A percentile compares a stretch with the other conserved stretches of the same genome.
Evolutionary conservation across 2,888 invertebrate species (phyloP).

Genomic region (Ophion obscuratus): DNA sequence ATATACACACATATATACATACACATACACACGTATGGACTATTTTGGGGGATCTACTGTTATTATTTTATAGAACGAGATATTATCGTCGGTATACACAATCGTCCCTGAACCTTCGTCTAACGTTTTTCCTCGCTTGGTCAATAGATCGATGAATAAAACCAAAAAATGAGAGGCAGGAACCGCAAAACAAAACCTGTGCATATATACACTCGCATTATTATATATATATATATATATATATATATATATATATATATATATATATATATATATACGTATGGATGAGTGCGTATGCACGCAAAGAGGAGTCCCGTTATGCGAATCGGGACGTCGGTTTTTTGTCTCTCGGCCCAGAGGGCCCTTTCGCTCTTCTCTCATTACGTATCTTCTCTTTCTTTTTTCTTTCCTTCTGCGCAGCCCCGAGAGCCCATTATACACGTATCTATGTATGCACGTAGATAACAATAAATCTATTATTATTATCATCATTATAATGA

Average conservation of each 20-base stretch:
- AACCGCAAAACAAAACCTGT: conserved; percentile 50
- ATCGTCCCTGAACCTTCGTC: conserved; percentile 62
- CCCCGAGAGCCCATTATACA: conserved; percentile 29
- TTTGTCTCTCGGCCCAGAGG: conserved; percentile 15
- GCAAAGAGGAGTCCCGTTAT: conserved; percentile 57
- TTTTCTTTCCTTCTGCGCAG: conserved; percentile 24
- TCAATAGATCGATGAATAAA: conserved; percentile 57
- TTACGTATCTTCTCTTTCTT: conserved; percentile 27
- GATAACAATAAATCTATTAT: conserved; percentile 32
- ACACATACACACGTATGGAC: neutral
- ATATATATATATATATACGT: neutral
- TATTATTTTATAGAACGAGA: conserved; percentile 42
- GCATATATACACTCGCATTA: neutral
- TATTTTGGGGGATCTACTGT: conserved; percentile 26
- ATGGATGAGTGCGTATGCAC: conserved; percentile 25
- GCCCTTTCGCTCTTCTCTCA: conserved; percentile 49
- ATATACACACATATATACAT: too few relatives aligned
- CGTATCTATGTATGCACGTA: neutral
- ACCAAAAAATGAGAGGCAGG: conserved; percentile 46
- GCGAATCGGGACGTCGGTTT: conserved; percentile 55
- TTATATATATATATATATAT: too few relatives aligned
- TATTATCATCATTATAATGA: conserved; percentile 13
- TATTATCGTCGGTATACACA: conserved; percentile 30
- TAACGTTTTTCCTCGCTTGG: conserved; percentile 38
- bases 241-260: too few relatives aligned